These are phyloP conservation scores for Myotis findleyi DNA, from an alignment of 2,797 vertebrate genomes.

Conservation along the genomic window DNA sequence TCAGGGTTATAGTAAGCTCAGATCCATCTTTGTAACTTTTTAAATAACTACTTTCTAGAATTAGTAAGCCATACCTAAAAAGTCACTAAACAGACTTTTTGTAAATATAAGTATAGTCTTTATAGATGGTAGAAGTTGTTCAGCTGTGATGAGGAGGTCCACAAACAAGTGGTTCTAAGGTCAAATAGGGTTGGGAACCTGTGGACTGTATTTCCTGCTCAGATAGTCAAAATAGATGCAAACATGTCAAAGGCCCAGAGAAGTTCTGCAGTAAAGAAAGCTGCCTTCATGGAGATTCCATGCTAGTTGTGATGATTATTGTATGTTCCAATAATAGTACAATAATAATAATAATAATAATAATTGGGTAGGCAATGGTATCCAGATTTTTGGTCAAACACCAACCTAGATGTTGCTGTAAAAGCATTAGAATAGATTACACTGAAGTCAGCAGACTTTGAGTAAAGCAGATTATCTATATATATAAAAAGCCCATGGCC, in stretches of 20 bases:
- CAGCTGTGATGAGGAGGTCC: not conserved
- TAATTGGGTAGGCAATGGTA: not conserved
- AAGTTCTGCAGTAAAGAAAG: not conserved
- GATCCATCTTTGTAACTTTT: not conserved
- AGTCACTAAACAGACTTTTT: not conserved
- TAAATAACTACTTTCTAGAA: not conserved
- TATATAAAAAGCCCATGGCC: too few species aligned
- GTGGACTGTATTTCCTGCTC: not conserved
- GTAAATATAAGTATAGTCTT: not conserved
- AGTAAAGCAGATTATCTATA: not conserved
- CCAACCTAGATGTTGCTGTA: not conserved
- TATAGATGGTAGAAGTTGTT: not conserved
- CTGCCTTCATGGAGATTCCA: not conserved
- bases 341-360: too few species aligned
- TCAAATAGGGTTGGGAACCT: not conserved
- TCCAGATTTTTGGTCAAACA: not conserved
- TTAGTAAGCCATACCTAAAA: constrained; percentile 9
- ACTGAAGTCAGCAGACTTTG: not conserved
- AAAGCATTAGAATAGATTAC: not conserved
- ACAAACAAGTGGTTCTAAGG: not conserved
- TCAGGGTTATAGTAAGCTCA: not conserved
- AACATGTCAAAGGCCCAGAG: not conserved
- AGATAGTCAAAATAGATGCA: not conserved
- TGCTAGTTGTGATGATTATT: not conserved
- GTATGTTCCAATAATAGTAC: not conserved